These are phyloP conservation scores for Conus ventricosus DNA, from an alignment of 1,140 invertebrate species.

Conservation along the genomic window DNA sequence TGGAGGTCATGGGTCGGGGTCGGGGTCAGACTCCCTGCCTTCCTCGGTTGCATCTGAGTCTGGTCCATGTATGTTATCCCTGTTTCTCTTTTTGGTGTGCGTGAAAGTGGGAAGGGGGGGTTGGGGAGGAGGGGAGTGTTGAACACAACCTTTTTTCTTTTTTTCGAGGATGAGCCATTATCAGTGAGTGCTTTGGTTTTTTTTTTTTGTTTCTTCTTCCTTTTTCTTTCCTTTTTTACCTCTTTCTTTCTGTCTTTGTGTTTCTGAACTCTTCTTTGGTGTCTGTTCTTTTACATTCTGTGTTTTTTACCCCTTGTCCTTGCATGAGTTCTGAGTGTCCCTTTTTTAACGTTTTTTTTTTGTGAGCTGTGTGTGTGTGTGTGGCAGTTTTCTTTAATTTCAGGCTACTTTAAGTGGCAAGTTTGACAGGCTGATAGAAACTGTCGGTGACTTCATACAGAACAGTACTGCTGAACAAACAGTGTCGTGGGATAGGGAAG, in stretches of 20 bases:
- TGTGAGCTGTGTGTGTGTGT: no score
- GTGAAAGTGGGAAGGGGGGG: neutral
- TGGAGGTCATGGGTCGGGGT: neutral
- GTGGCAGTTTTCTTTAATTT: no score
- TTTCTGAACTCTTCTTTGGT: no score
- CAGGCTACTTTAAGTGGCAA: no score
- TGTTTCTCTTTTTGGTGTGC: neutral
- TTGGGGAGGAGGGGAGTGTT: neutral
- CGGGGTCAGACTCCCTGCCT: neutral
- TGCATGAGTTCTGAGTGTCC: no score
- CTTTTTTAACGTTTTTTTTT: no score
- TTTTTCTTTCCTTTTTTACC: constrained; percentile 22
- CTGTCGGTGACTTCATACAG: no score
- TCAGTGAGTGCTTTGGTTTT: neutral
- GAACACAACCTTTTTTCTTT: no score
- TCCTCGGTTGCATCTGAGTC: neutral
- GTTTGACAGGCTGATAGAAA: no score
- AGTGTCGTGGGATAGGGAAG: no score
- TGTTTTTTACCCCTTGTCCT: neutral
- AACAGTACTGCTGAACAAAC: no score
- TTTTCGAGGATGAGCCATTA: no score
- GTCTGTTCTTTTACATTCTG: neutral
- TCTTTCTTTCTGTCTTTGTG: neutral
- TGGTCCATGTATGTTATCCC: neutral
- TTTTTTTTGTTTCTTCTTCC: neutral